phyloP scores from a whole-genome alignment of 2,113 vertebrate species.

The Thermophis baileyi region DNA sequence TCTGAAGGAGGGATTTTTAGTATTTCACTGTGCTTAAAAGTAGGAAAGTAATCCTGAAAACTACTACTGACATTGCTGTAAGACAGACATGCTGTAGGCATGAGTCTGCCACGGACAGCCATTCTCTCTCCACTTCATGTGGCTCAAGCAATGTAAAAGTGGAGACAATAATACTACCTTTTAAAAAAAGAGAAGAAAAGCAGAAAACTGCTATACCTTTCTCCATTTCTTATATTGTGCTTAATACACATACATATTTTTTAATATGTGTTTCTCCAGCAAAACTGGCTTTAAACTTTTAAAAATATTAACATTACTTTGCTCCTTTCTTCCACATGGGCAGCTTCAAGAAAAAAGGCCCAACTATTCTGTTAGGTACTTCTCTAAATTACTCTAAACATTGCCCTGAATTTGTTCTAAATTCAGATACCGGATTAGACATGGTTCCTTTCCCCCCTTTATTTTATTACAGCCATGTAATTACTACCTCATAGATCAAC shows the following conservation, averaged over 20 bases:
- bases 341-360: neutral
- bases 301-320: neutral
- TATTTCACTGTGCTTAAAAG: neutral
- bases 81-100: neutral
- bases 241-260: neutral
- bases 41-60: neutral
- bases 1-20: neutral
- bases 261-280: neutral
- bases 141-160: neutral
- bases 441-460: no score
- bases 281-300: neutral
- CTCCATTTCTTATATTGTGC: neutral
- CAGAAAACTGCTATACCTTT: neutral
- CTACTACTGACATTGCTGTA: neutral
- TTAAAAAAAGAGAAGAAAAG: neutral
- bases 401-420: neutral
- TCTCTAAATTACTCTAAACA: neutral
- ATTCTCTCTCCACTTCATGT: neutral
- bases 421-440: neutral
- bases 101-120: neutral
- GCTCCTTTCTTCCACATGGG: neutral
- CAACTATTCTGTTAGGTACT: neutral
- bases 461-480: neutral
- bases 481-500: neutral
- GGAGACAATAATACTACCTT: neutral